Base-by-base conservation (phyloP, 2,888 invertebrate genomes). In the Pristionchus maxplancki region DNA sequence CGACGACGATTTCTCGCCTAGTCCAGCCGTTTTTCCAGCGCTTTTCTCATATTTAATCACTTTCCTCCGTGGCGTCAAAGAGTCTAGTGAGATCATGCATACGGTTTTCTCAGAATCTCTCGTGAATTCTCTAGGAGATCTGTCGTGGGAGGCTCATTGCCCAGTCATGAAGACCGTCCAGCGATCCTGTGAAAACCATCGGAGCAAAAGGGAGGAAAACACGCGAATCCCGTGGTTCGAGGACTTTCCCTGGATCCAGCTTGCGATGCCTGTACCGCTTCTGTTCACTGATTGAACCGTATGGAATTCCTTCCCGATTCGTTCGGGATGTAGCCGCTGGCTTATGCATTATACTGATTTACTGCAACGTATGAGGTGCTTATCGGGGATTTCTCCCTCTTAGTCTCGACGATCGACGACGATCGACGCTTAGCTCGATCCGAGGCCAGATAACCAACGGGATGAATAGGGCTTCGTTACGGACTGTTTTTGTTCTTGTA, bases 41-140 rank as follows among this genome's bases (percentile, higher is more conserved):
- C 81, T 40, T 40, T 81, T 44, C 81, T 81, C 64, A 67, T 67
- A 67, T 67, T 67, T 67, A 67, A 67, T 67, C 64, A 31, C 64
- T 67, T 67, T 28, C 31, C 58, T 17, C 20, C 53, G 58, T n/a
- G 58, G 9, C n/a, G 24, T 9, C 24, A n/a, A 24, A 24, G 24
- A 58, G 58, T 24, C 58, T 20, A 44, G 44, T 44, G 44, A 44
- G 44, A 44, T 6, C 44, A 11, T 44, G 44, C 44, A 11, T 9
- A 44, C n/a, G 58, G 58, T 58, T 58, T 9, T n/a, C 6, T 58
- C 24, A 9, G 58, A 24, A 58, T 50, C 4, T 50, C 58, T 24
- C 58, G 58, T 58, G 58, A 58, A 58, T 58, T 58, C 58, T 5
- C 58, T 24, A 58, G 24, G 58, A 58, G 58, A 58, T 58, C 53